A percentile compares a stretch with the other conserved stretches of the same genome.
Evolutionary conservation across 2,797 vertebrate species (phyloP).

Genomic region (Taeniopygia guttata): DNA sequence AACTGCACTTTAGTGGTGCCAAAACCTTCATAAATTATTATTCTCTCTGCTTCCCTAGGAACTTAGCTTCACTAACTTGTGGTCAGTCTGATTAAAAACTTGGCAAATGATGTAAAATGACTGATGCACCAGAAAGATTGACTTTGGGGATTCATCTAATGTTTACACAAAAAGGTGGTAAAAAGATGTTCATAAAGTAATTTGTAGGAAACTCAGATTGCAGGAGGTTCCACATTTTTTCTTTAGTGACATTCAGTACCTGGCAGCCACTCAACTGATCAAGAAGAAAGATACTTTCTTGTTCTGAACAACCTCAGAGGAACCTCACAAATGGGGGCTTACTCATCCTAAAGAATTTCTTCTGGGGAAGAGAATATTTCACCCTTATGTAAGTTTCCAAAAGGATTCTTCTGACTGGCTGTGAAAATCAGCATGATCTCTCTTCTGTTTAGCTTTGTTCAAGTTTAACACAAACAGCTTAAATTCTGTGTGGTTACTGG

Average conservation of each 20-base stretch:
- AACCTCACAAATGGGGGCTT: not conserved
- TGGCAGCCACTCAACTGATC: not conserved
- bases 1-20: fast-evolving
- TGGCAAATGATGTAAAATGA: not conserved
- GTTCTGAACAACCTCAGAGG: not conserved
- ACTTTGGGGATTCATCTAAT: not conserved
- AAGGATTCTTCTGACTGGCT: slow-evolving; percentile 7
- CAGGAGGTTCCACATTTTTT: not conserved
- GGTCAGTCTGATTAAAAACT: not conserved
- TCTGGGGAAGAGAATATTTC: not conserved
- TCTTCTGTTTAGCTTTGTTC: slow-evolving; percentile 47
- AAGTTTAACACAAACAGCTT: slow-evolving; percentile 55
- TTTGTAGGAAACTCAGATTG: not conserved
- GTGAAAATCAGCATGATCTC: slow-evolving; percentile 40
- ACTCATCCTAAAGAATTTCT: not conserved
- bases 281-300: not conserved
- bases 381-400: not conserved
- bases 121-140: not conserved
- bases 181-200: not conserved
- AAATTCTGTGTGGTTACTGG: slow-evolving; percentile 53
- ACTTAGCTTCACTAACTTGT: not conserved
- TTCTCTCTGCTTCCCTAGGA: not conserved
- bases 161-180: not conserved
- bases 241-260: not conserved
- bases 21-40: not conserved